A percentile compares a stretch with the other conserved stretches of the same genome.
These are phyloP conservation scores for Tetragonula carbonaria DNA, from an alignment of 2,888 invertebrate species.

Conservation along the genomic window DNA sequence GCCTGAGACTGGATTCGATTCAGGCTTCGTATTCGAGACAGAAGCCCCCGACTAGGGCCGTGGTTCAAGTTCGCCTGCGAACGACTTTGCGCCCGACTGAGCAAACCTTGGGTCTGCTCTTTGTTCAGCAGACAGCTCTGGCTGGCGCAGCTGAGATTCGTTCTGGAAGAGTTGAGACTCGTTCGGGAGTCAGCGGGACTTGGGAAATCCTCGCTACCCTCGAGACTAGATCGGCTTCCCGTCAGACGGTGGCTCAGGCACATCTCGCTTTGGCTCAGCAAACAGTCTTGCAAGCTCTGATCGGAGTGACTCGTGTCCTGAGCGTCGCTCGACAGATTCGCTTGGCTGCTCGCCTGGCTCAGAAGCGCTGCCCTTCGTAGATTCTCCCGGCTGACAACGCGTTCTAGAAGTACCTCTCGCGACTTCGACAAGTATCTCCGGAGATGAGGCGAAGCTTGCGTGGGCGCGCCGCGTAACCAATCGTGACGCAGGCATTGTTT, in stretches of 20 bases:
- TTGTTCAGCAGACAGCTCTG: conserved; percentile 81
- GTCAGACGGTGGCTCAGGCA: conserved; percentile 81
- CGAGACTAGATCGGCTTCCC: conserved; percentile 77
- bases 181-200: conserved; percentile 80
- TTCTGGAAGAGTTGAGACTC: conserved; percentile 79
- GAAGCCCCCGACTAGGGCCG: conserved; percentile 75
- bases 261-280: conserved; percentile 84
- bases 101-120: conserved; percentile 81
- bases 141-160: conserved; percentile 77
- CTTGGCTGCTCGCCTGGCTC: conserved; percentile 80
- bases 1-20: conserved; percentile 83
- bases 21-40: conserved; percentile 80
- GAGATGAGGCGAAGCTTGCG: conserved; percentile 82
- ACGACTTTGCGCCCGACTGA: conserved; percentile 80
- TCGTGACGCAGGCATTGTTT: conserved; percentile 86
- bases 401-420: conserved; percentile 85
- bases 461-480: conserved; percentile 85
- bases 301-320: conserved; percentile 54
- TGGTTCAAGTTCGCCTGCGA: conserved; percentile 80
- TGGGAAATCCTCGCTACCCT: conserved; percentile 77
- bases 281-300: conserved; percentile 72
- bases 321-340: conserved; percentile 72
- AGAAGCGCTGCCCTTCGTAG: conserved; percentile 79
- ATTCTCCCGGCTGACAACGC: conserved; percentile 83
- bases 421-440: conserved; percentile 85